Conservation (phyloP, 1,140 invertebrate species). For the Pogonomyrmex barbatus region DNA sequence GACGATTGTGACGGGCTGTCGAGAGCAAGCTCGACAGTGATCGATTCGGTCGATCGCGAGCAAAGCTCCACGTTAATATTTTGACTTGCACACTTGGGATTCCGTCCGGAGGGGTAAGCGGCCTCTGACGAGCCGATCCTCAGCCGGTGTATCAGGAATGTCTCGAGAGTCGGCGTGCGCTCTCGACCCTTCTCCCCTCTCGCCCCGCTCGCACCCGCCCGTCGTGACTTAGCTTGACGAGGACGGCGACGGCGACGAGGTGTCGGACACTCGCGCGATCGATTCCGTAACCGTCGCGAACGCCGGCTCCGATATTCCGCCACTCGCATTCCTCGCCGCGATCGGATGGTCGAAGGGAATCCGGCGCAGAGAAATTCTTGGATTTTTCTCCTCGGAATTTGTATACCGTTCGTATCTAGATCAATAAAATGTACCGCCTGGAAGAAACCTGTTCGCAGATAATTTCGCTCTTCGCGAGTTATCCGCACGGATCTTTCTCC, state of each 20-base stretch:
- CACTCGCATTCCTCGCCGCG: constrained; percentile 8
- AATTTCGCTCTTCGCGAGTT: not conserved
- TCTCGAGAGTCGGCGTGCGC: constrained; percentile 68
- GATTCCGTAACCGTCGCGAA: constrained; percentile 66
- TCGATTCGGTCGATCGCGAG: constrained; percentile 31
- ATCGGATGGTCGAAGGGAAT: not conserved
- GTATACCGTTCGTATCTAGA: not conserved
- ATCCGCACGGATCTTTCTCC: not conserved
- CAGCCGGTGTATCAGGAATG: constrained; percentile 65
- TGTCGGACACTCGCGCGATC: constrained; percentile 79
- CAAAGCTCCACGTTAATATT: constrained; percentile 27
- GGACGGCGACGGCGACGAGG: constrained; percentile 74
- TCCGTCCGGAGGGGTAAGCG: not conserved
- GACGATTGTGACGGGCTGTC: constrained; percentile 19
- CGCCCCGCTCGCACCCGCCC: constrained; percentile 24
- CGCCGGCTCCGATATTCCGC: constrained; percentile 60
- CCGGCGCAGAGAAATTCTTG: not conserved
- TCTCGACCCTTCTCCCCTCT: constrained; percentile 44
- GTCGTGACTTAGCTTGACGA: constrained; percentile 75
- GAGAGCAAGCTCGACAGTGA: not conserved
- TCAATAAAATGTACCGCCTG: not conserved
- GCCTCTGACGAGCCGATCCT: constrained; percentile 66
- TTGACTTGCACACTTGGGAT: constrained; percentile 32
- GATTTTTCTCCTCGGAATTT: not conserved
- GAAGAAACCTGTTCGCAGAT: not conserved